These are phyloP conservation scores for Lagorchestes hirsutus DNA, from an alignment of 2,797 vertebrate species.

Conservation along the genomic window DNA sequence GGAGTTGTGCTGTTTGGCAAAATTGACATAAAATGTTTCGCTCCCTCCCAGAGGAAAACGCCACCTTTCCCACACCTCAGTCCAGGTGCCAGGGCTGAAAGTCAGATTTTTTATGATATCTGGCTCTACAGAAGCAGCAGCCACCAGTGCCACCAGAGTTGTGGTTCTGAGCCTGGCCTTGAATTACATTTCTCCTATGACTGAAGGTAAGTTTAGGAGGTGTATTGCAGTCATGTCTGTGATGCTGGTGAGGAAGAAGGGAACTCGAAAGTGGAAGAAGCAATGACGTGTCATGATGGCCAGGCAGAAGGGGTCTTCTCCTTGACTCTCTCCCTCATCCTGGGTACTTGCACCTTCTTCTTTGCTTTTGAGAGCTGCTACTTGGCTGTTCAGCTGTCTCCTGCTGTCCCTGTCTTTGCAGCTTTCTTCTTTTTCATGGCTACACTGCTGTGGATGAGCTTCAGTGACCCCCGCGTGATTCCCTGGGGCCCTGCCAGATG, in stretches of 20 bases:
- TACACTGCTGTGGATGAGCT: too few species aligned
- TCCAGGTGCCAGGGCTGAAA: too few species aligned
- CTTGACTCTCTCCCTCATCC: constrained; percentile 97
- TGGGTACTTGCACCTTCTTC: constrained; percentile 97
- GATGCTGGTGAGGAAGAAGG: constrained; percentile 96
- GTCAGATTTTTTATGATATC: too few species aligned
- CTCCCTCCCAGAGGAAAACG: too few species aligned
- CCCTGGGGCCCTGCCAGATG: too few species aligned
- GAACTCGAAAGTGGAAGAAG: constrained; percentile 97
- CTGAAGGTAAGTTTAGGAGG: constrained; percentile 54
- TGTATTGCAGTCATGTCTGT: constrained; percentile 92
- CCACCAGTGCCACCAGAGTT: too few species aligned
- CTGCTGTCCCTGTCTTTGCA: constrained; percentile 94
- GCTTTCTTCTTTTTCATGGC: constrained; percentile 41
- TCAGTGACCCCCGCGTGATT: too few species aligned
- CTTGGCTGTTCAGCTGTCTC: too few species aligned
- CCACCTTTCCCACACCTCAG: too few species aligned
- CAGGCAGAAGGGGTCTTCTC: constrained; percentile 98
- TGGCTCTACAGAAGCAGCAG: too few species aligned
- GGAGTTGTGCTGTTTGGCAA: not conserved
- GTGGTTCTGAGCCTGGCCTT: constrained; percentile 50
- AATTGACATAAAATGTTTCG: not conserved
- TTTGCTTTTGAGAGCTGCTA: constrained; percentile 94
- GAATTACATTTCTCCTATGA: constrained; percentile 78
- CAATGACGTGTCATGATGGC: constrained; percentile 99